Conservation (phyloP, 2,888 invertebrate species). For the Escarpia spicata region DNA sequence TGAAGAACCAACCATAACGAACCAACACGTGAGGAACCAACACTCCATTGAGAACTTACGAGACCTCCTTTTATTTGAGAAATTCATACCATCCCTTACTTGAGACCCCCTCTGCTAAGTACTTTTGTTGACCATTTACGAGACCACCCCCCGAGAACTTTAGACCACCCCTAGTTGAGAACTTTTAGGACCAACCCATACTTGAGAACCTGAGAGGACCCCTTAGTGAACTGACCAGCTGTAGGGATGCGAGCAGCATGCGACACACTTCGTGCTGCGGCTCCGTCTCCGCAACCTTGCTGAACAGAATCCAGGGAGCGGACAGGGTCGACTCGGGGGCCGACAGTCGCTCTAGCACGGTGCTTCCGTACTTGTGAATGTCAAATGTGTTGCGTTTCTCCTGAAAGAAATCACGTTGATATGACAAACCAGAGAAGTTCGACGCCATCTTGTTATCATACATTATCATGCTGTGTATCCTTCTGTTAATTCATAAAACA, state of each 20-base stretch:
- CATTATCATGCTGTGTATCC: neutral
- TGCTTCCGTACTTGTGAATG: neutral
- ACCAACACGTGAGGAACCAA: too few relatives aligned
- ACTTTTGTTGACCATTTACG: too few relatives aligned
- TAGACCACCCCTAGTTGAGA: too few relatives aligned
- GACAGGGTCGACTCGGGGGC: neutral
- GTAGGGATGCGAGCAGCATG: neutral
- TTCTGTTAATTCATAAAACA: too few relatives aligned
- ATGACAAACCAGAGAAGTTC: neutral
- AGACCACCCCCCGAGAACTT: too few relatives aligned
- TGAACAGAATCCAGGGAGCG: neutral
- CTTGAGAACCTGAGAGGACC: too few relatives aligned
- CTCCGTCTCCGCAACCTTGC: neutral
- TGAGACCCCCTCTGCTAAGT: too few relatives aligned
- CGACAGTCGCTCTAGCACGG: neutral
- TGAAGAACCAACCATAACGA: too few relatives aligned
- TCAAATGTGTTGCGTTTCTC: neutral
- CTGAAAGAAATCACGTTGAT: neutral
- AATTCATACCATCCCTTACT: too few relatives aligned
- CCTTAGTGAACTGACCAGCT: neutral
- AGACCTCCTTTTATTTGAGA: too few relatives aligned
- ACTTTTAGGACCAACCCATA: too few relatives aligned
- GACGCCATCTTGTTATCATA: neutral
- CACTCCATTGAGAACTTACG: too few relatives aligned
- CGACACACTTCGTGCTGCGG: neutral